phyloP scores from a whole-genome alignment of 35 echinoderm and acorn worm species.

The Stichopus chloronotus region DNA sequence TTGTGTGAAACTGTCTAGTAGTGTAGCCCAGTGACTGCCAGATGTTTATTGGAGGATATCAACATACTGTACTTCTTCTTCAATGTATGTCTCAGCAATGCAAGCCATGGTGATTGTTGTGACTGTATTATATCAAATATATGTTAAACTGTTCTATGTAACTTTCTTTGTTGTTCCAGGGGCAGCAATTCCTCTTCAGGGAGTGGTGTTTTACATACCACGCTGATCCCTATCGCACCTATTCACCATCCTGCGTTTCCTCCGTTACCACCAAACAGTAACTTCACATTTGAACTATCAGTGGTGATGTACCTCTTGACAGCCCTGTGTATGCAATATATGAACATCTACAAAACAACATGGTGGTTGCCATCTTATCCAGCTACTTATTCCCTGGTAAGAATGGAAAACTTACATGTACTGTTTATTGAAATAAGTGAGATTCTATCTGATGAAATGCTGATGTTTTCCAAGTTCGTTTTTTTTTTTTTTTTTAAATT shows the following conservation, averaged over 20 bases:
- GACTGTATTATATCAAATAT: too few species aligned
- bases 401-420: too few species aligned
- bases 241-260: constrained; percentile 90
- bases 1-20: too few species aligned
- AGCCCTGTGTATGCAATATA: constrained; percentile 91
- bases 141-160: not conserved
- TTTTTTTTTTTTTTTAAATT: too few species aligned
- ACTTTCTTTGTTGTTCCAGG: constrained; percentile 28
- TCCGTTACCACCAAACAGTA: constrained; percentile 76
- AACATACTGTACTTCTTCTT: too few species aligned
- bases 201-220: constrained; percentile 69
- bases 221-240: constrained; percentile 94
- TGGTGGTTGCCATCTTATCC: constrained; percentile 87
- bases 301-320: constrained; percentile 91
- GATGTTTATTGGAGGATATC: too few species aligned
- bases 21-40: too few species aligned
- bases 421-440: not conserved
- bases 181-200: constrained; percentile 62
- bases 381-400: constrained; percentile 87
- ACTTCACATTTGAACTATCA: constrained; percentile 78
- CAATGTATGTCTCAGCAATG: too few species aligned
- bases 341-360: constrained; percentile 97
- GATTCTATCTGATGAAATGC: too few species aligned
- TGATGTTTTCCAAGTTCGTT: not conserved
- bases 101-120: too few species aligned